Base-by-base conservation (phyloP, 2,797 vertebrate species). In the Parambassis ranga region DNA sequence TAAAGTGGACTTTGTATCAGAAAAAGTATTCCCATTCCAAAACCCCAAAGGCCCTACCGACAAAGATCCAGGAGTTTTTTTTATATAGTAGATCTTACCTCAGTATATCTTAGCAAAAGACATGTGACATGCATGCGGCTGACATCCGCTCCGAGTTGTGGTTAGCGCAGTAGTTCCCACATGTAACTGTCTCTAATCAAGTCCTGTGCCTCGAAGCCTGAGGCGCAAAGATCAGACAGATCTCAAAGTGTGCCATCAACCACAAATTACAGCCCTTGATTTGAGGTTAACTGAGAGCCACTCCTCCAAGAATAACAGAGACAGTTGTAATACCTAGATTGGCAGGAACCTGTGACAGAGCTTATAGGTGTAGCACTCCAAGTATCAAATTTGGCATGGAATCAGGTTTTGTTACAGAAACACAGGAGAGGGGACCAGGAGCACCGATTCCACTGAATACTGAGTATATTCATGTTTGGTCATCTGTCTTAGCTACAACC, bases 261-360 rank as follows among this genome's bases (percentile, higher is more conserved):
- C 93, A 92, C 90, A 93, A 95, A 95, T 95, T 94, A 93, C 90
- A 88, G 89, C 88, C 85, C 91, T 91, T 93, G 93, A 93, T 93
- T 93, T 90, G 91, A 87, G 91, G 92, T 94, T 94, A 92, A 94
- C 90, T 90, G 90, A 84, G 83, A 90, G 89, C 87, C 92, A 89
- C 89, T 90, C 92, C 87, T 91, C 87, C 86, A 84, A 90, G 83
- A 91, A 93, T 88, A 93, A 92, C 91, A 91, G 72, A 89, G 89
- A 90, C 88, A 89, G 85, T 86, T 79, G 82, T 82, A 91, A 90
- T 89, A 89, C 90, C 89, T 84, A 86, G 81, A 83, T 80, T 82
- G 87, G 80, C 87, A 89, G 83, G 71, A 85, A 90, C 83, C 86
- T 86, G 82, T 56, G 85, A 87, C 81, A 77, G 67, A 89, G 83